A percentile compares a stretch with the other conserved stretches of the same genome.
These are phyloP conservation scores for Heteromormyrus szaboi DNA, from an alignment of 2,797 vertebrate species.

Conservation along the genomic window DNA sequence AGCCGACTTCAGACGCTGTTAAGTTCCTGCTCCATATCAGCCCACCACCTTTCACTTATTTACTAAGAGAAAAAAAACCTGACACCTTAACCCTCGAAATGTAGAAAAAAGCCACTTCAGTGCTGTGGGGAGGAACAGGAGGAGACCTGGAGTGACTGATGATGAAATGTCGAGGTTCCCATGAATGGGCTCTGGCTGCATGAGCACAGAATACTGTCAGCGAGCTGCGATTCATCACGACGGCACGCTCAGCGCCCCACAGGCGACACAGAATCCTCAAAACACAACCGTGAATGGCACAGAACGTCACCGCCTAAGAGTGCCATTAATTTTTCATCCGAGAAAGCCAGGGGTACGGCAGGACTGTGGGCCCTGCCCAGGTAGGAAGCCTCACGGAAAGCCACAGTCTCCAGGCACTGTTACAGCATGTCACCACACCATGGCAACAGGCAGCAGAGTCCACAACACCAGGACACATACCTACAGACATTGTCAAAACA, in stretches of 20 bases:
- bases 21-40: background rate
- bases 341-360: conserved; percentile 50
- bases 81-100: background rate
- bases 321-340: conserved; percentile 64
- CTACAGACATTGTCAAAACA: background rate
- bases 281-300: background rate
- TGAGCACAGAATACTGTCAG: background rate
- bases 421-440: background rate
- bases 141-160: background rate
- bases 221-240: background rate
- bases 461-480: background rate
- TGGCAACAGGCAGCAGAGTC: background rate
- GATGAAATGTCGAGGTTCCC: background rate
- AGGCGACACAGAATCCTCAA: background rate
- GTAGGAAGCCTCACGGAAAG: background rate
- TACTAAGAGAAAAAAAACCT: background rate
- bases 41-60: background rate
- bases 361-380: background rate
- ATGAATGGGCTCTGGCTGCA: background rate
- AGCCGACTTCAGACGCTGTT: background rate
- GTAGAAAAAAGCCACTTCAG: background rate
- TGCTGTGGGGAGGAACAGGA: background rate
- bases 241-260: background rate
- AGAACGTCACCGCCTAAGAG: conserved; percentile 22
- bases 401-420: background rate